Evolutionary conservation across 2,113 vertebrate species (phyloP).

Genomic region (Crotalus viridis): DNA sequence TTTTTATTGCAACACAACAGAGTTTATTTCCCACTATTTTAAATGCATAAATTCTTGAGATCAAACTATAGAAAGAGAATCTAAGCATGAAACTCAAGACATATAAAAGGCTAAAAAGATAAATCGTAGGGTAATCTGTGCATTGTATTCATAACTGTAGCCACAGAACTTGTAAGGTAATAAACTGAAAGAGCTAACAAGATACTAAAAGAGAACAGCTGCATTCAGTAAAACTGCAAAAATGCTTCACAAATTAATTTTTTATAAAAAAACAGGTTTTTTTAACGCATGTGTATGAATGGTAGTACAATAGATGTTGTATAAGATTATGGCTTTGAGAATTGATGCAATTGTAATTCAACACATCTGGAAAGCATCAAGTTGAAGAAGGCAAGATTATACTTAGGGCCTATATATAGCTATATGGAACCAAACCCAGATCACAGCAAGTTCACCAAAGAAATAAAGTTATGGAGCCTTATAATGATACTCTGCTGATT

Average conservation of each 20-base stretch:
- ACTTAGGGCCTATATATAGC: not conserved
- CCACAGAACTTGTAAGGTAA: not conserved
- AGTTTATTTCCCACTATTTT: not conserved
- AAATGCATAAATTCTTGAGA: not conserved
- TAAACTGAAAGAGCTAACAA: not conserved
- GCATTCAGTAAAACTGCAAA: not conserved
- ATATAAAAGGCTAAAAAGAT: not conserved
- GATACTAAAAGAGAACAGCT: not conserved
- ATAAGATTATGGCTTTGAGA: not conserved
- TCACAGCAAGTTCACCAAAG: not conserved
- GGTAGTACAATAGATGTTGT: not conserved
- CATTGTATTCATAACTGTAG: not conserved
- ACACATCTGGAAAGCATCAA: not conserved
- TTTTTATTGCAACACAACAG: not conserved
- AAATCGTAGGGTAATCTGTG: not conserved
- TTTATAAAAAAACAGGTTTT: not conserved
- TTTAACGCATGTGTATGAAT: too few relatives aligned
- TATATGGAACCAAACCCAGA: not conserved
- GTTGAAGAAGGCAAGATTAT: not conserved
- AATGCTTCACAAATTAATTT: not conserved
- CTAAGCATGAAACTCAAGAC: not conserved
- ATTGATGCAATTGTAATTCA: not conserved
- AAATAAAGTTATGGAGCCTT: not conserved
- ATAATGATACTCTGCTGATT: not conserved
- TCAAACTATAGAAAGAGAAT: not conserved